Evolutionary conservation across 2,797 vertebrate species (phyloP).

Genomic region (Chiroxiphia lanceolata): DNA sequence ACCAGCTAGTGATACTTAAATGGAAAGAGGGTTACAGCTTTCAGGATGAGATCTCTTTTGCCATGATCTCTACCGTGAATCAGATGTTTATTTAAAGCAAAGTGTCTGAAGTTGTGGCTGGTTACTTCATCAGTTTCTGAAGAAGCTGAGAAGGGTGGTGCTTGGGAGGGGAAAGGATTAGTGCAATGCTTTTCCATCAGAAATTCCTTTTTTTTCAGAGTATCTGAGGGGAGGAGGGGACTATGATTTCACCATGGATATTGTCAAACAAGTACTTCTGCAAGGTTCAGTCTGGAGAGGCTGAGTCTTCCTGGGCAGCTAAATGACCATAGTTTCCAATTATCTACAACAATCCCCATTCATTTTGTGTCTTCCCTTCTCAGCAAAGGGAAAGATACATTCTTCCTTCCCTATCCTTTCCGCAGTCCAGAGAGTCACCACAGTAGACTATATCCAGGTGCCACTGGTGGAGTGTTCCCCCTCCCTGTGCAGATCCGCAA

Average conservation of each 20-base stretch:
- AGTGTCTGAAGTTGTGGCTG: not conserved
- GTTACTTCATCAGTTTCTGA: conserved; percentile 24
- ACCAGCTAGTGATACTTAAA: not conserved
- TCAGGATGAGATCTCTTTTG: conserved; percentile 42
- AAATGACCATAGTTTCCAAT: not conserved
- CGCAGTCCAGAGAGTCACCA: not conserved
- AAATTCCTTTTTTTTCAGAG: conserved; percentile 1
- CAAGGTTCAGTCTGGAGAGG: not conserved
- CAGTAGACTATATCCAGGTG: not conserved
- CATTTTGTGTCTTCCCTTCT: not conserved
- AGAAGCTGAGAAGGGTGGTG: not conserved
- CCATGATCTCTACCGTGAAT: conserved; percentile 54
- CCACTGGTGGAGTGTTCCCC: not conserved
- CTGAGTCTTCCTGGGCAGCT: not conserved
- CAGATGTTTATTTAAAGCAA: conserved; percentile 9
- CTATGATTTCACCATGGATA: not conserved
- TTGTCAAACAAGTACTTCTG: not conserved
- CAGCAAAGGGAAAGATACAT: not conserved
- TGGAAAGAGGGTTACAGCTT: not conserved
- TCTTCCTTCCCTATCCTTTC: not conserved
- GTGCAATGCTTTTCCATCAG: not conserved
- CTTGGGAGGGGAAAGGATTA: conserved; percentile 13
- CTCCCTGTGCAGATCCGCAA: not conserved
- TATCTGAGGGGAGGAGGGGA: not conserved
- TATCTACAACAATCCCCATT: not conserved